Evolutionary conservation across 1,140 invertebrate species (phyloP), one percentile per base, ranked within the genome.

Genomic region (Drosophila kanapiae): DNA sequence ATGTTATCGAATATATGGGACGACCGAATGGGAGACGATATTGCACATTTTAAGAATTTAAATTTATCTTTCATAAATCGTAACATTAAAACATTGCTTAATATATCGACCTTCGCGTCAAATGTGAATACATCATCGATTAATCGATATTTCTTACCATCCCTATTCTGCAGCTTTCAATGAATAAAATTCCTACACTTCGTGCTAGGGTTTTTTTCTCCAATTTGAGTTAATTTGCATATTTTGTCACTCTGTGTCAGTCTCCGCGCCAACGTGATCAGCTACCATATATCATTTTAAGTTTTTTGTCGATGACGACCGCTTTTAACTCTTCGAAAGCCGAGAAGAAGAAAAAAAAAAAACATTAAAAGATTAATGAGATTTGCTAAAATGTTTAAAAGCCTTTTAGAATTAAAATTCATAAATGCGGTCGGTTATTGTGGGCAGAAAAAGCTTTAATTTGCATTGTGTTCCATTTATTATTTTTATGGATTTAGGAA

Each of bases 211-310:
- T 40, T 45, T 68, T 49, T 23, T 64, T 13, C n/a, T 59, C 9
- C 13, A 7, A n/a, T 37, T 53, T 37, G 14, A 53, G 56, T 53
- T 61, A 47, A 35, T 75, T 76, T 75, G 75, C 76, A 78, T 78
- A 62, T 78, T 69, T 77, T 78, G 64, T 78, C 58, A 78, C 65
- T 78, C 58, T 37, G 57, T 78, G 76, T 51, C 76, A 78, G 76
- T 71, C 76, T 59, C 59, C 43, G 33, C 58, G 54, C 75, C 76
- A 78, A 58, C 65, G 43, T 53, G 51, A 78, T 58, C 62, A 38
- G 51, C 38, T 57, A 45, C 59, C 62, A 77, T 77, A 77, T 77
- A 77, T 77, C 62, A 77, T 68, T 59, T 37, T 18, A 48, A 38
- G 38, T 59, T 33, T 64, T 49, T 69, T 76, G 51, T 23, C 65